These are phyloP conservation scores for Argyrosomus regius DNA, from an alignment of 2,797 vertebrate species.

Conservation along the genomic window DNA sequence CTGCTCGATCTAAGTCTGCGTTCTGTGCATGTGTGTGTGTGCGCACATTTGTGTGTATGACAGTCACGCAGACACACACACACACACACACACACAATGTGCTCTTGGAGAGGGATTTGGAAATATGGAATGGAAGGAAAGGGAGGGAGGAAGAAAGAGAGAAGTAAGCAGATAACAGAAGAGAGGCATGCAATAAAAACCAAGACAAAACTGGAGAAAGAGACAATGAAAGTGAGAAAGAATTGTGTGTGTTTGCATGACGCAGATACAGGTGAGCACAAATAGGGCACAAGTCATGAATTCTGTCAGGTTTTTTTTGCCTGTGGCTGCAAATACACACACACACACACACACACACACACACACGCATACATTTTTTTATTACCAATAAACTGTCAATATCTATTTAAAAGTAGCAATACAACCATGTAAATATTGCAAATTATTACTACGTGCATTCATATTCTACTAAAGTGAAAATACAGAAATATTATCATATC, in stretches of 20 bases:
- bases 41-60: conserved; percentile 64
- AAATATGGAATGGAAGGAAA: conserved; percentile 69
- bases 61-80: conserved; percentile 54
- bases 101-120: conserved; percentile 80
- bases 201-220: conserved; percentile 26
- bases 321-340: conserved; percentile 22
- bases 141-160: conserved; percentile 63
- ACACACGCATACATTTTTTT: too few relatives aligned
- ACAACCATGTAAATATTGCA: neutral
- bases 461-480: neutral
- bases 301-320: conserved; percentile 50
- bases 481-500: neutral
- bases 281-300: conserved; percentile 60
- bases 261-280: conserved; percentile 77
- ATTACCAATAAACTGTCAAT: too few relatives aligned
- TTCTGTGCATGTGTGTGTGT: conserved; percentile 75
- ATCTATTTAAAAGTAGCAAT: neutral
- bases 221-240: conserved; percentile 30
- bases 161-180: conserved; percentile 51
- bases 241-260: conserved; percentile 59
- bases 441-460: neutral
- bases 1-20: conserved; percentile 86
- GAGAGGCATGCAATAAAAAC: conserved; percentile 54
- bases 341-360: too few relatives aligned
- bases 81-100: conserved; percentile 65